A percentile compares a stretch with the other conserved stretches of the same genome.
These are phyloP conservation scores for Clinocottus analis DNA, from an alignment of 2,113 vertebrate genomes.

Conservation along the genomic window DNA sequence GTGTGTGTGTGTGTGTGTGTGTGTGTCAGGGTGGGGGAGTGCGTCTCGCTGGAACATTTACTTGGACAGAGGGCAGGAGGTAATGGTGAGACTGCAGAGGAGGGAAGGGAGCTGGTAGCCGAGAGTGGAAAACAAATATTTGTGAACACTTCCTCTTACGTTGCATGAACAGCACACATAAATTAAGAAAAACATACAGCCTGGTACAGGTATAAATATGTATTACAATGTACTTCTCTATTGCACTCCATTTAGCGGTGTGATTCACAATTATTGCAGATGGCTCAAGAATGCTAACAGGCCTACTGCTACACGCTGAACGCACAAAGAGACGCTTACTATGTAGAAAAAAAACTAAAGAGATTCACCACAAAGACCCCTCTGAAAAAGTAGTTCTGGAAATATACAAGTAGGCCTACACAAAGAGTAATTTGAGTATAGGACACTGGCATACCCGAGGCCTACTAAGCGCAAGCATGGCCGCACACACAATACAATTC, in stretches of 20 bases:
- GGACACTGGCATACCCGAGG: slow-evolving; percentile 72
- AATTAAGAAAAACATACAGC: slow-evolving; percentile 1
- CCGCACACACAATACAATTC: slow-evolving; percentile 84
- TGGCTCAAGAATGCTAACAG: slow-evolving; percentile 49
- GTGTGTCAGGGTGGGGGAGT: slow-evolving; percentile 33
- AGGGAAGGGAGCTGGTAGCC: slow-evolving; percentile 43
- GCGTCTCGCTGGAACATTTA: slow-evolving; percentile 56
- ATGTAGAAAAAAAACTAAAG: slow-evolving; percentile 45
- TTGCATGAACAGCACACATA: slow-evolving; percentile 25
- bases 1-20: slow-evolving; percentile 49
- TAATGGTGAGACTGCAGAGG: slow-evolving; percentile 55
- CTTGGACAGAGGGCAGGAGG: slow-evolving; percentile 57
- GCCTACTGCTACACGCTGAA: slow-evolving; percentile 39
- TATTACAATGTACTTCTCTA: slow-evolving; percentile 4
- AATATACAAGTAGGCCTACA: slow-evolving; percentile 64
- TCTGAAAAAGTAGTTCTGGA: slow-evolving; percentile 53
- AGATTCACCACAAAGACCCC: slow-evolving; percentile 55
- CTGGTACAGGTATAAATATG: not conserved
- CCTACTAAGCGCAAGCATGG: slow-evolving; percentile 79
- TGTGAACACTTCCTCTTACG: slow-evolving; percentile 64
- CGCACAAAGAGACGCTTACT: slow-evolving; percentile 55
- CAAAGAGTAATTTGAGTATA: slow-evolving; percentile 72
- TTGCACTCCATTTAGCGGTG: slow-evolving; percentile 21
- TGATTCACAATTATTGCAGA: slow-evolving; percentile 36
- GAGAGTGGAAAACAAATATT: slow-evolving; percentile 75